Base-by-base conservation (phyloP, 2,113 vertebrate species). In the Speoplatyrhinus poulsoni region DNA sequence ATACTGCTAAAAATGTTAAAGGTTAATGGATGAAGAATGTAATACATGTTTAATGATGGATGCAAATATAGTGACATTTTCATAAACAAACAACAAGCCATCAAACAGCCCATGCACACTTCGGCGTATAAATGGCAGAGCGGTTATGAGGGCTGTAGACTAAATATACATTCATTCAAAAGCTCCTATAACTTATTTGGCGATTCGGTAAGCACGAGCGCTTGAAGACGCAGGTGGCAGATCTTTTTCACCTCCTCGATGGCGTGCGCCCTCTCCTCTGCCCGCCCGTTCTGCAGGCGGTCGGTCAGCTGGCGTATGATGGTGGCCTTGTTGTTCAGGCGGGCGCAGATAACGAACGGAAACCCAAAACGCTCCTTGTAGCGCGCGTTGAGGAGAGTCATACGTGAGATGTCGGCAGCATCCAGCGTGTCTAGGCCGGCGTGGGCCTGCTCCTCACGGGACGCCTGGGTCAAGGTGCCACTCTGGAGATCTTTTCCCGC, bases 241-340 rank as follows among this genome's bases (percentile, higher is more conserved):
- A 95, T 94, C 81, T 93, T 94, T 82, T 94, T 94, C 77, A 95
- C 93, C 77, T 96, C 94, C 19, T 80, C 88, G 56, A 94, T 84
- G 13, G 91, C 92, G 2, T 76, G 75, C 50, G 61, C 76, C 57
- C 90, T 87, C 82, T 96, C 95, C 55, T 41, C 70, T 1, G 65
- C 62, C 0, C 57, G 82, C 52, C 80, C 71, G 55, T 91, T 79
- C 0, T 0, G 62, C 8, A 92, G 79, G 1, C 94, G 88, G 77
- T 80, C 84, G 6, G 47, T 56, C 63, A 95, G 87, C 80, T 92
- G 88, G 0, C 9, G 70, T 3, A 85, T 54, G 48, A 94, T 91
- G 0, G 69, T 72, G 0, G 61, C 74, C 50, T 81, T 91, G 81
- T 91, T 77, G 77, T 82, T 88, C 80, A 91, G 85, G n/a, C 91